phyloP scores from a whole-genome alignment of 2,797 vertebrate genomes.

The Borostomias antarcticus region DNA sequence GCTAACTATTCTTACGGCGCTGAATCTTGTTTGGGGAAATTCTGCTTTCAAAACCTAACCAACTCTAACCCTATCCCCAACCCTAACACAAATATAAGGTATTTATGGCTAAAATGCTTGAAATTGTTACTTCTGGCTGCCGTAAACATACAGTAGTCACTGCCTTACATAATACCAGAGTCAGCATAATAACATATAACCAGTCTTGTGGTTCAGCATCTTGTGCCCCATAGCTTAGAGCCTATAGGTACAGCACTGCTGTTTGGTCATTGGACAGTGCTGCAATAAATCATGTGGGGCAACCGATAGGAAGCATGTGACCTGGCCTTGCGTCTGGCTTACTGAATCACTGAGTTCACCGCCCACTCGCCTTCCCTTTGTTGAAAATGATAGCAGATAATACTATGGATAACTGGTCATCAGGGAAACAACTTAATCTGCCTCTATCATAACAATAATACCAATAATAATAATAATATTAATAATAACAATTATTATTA shows the following conservation, averaged over 20 bases:
- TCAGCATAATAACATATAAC: conserved; percentile 8
- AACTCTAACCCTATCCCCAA: no score
- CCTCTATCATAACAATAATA: no score
- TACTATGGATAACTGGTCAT: not conserved
- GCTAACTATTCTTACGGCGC: no score
- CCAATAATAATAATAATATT: no score
- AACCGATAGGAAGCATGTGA: conserved; percentile 22
- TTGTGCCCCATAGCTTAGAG: not conserved
- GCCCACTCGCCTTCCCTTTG: conserved; percentile 19
- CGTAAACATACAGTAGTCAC: no score
- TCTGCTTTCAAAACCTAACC: no score
- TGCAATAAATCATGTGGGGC: conserved; percentile 30
- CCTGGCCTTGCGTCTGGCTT: conserved; percentile 19
- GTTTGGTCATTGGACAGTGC: conserved; percentile 27
- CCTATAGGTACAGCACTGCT: not conserved
- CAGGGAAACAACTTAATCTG: not conserved
- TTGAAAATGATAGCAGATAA: conserved; percentile 12
- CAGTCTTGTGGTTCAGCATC: conserved; percentile 22
- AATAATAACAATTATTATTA: no score
- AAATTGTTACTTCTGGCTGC: no score
- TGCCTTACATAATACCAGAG: not conserved
- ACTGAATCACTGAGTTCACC: not conserved
- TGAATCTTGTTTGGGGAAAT: no score
- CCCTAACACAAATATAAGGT: no score
- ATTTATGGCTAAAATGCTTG: no score